Conservation (phyloP, 2,888 invertebrate species). For the Clusia tigrina region DNA sequence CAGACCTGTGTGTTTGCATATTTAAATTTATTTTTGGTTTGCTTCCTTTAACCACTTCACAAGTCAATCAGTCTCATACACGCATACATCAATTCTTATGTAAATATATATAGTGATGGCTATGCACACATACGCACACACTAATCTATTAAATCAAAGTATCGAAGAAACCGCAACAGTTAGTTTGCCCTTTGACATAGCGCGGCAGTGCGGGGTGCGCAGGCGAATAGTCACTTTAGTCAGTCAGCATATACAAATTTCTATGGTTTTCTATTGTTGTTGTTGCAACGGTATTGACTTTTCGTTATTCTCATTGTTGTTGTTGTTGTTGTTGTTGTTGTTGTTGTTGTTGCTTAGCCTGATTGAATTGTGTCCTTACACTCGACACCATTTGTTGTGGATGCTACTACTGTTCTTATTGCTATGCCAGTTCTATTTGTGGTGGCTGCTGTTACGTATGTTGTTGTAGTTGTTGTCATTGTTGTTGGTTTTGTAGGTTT, state of each 20-base stretch:
- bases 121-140: too few relatives aligned
- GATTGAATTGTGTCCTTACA: conserved; percentile 6
- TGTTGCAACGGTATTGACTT: conserved; percentile 3
- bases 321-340: conserved; percentile 27
- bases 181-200: too few relatives aligned
- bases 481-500: conserved; percentile 35
- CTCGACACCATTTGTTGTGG: too few relatives aligned
- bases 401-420: conserved; percentile 7
- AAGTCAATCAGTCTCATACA: conserved; percentile 26
- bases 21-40: conserved; percentile 43
- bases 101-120: too few relatives aligned
- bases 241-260: not conserved
- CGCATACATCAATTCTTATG: too few relatives aligned
- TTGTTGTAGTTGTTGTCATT: conserved; percentile 12
- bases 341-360: not conserved
- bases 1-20: conserved; percentile 26
- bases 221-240: not conserved
- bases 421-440: conserved; percentile 36
- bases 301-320: conserved; percentile 19
- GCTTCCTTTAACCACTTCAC: not conserved
- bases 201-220: not conserved
- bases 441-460: conserved; percentile 26
- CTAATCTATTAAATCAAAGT: conserved; percentile 45
- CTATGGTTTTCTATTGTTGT: not conserved
- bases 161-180: conserved; percentile 36